Conservation (phyloP, 2,888 invertebrate species). For the Capitulum mitella region DNA sequence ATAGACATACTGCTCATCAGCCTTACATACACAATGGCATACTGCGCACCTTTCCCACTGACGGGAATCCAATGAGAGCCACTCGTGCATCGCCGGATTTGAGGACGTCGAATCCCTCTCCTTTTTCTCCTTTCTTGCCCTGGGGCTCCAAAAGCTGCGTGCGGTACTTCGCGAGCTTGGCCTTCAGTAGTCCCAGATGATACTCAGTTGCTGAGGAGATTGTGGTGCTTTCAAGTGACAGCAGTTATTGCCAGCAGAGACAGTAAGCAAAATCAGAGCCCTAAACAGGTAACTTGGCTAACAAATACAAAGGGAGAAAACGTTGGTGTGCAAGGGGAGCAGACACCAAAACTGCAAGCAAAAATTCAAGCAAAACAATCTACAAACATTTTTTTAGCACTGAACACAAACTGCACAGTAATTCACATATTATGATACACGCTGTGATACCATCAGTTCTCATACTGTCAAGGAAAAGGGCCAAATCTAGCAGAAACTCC, state of each 20-base stretch:
- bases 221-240: background rate
- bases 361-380: no score
- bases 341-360: no score
- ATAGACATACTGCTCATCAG: no score
- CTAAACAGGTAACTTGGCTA: background rate
- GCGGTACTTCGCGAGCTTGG: conserved; percentile 89
- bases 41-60: conserved; percentile 81
- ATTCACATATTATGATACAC: no score
- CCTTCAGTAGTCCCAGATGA: conserved; percentile 94
- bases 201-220: conserved; percentile 49
- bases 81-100: conserved; percentile 99
- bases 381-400: no score
- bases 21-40: no score
- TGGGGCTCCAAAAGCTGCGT: conserved; percentile 90
- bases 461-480: no score
- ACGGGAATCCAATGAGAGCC: conserved; percentile 96
- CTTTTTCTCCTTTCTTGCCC: conserved; percentile 82
- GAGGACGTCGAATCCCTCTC: conserved; percentile 96
- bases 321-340: background rate
- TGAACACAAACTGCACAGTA: no score
- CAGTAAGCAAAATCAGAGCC: conserved; percentile 2
- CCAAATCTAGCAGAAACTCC: no score
- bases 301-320: background rate
- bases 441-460: no score
- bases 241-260: background rate